Percentiles rank a stretch among this genome's conserved stretches.
These are phyloP conservation scores for Sphaerodactylus townsendi DNA, from an alignment of 2,113 vertebrate species.

Conservation along the genomic window DNA sequence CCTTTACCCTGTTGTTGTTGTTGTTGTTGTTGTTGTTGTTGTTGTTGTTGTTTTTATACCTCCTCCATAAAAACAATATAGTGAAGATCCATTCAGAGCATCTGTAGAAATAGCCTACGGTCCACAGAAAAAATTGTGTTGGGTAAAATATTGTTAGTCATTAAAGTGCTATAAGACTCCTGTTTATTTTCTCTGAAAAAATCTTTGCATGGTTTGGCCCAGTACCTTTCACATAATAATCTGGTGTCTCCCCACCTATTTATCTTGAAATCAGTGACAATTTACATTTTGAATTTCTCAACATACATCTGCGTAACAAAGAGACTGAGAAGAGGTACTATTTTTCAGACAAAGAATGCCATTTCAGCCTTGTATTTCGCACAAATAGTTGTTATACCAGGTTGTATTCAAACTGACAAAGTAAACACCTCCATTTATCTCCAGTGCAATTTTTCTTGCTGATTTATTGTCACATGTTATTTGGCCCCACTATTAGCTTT, in stretches of 20 bases:
- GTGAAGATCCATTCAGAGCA: too few species aligned
- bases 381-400: constrained; percentile 39
- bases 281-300: background rate
- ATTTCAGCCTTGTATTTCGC: constrained; percentile 34
- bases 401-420: constrained; percentile 33
- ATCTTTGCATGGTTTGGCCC: background rate
- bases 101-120: too few species aligned
- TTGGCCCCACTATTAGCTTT: constrained; percentile 42
- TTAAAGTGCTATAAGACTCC: too few species aligned
- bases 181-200: background rate
- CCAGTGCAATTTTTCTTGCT: constrained; percentile 36
- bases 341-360: background rate
- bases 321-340: background rate
- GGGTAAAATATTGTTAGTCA: too few species aligned
- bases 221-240: background rate
- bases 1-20: too few species aligned
- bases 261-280: background rate
- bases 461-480: constrained; percentile 41
- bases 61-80: too few species aligned
- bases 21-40: too few species aligned
- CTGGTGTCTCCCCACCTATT: background rate
- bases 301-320: constrained; percentile 10
- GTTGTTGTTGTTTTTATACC: too few species aligned
- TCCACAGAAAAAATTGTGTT: too few species aligned
- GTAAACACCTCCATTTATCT: constrained; percentile 33